Evolutionary conservation across 2,888 invertebrate species (phyloP).

Genomic region (Stenodera caucasica): DNA sequence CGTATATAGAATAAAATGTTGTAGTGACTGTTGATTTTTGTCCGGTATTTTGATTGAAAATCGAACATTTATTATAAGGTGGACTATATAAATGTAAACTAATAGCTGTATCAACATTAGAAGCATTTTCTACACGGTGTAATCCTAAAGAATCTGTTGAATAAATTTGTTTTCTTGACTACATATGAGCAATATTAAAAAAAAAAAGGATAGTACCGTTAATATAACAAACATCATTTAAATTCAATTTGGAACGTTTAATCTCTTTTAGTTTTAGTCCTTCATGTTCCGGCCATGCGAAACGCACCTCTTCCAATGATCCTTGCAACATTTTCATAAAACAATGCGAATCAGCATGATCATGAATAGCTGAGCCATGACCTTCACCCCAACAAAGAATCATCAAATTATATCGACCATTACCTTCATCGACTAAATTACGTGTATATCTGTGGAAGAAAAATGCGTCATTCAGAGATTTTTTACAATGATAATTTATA

Average conservation of each 20-base stretch:
- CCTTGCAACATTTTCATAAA: slow-evolving; percentile 95
- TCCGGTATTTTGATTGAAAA: slow-evolving; percentile 91
- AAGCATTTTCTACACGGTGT: slow-evolving; percentile 94
- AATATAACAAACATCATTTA: slow-evolving; percentile 90
- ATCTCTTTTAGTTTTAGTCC: slow-evolving; percentile 56
- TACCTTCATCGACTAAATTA: slow-evolving; percentile 93
- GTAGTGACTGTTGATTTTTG: slow-evolving; percentile 70
- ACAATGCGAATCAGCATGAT: slow-evolving; percentile 95
- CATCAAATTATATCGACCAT: slow-evolving; percentile 97
- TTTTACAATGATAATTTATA: not conserved
- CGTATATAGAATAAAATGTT: slow-evolving; percentile 93
- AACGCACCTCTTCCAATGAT: slow-evolving; percentile 78
- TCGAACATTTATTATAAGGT: slow-evolving; percentile 83
- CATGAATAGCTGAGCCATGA: slow-evolving; percentile 93
- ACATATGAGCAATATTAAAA: too few relatives aligned
- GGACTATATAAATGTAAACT: slow-evolving; percentile 96
- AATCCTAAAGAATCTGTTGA: slow-evolving; percentile 85
- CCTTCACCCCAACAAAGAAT: slow-evolving; percentile 98
- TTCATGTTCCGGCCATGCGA: slow-evolving; percentile 72
- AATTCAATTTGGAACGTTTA: slow-evolving; percentile 65
- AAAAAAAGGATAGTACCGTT: too few relatives aligned
- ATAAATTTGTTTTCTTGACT: too few relatives aligned
- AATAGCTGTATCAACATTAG: slow-evolving; percentile 84
- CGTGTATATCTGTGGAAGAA: slow-evolving; percentile 77
- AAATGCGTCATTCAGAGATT: not conserved